Evolutionary conservation across 2,888 invertebrate species (phyloP).

Genomic region (Drosophila ustulata): DNA sequence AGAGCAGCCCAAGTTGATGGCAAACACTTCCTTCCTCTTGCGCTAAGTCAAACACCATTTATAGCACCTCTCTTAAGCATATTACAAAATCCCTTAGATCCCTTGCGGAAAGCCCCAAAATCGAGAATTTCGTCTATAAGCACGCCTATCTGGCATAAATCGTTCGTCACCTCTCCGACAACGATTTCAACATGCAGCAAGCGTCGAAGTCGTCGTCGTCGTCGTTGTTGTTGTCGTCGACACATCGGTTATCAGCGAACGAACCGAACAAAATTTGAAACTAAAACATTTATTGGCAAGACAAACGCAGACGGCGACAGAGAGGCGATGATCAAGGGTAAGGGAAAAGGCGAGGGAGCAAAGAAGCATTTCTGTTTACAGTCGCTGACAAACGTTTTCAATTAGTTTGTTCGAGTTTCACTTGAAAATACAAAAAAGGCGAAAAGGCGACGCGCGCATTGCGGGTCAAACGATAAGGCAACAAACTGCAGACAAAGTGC

Average conservation of each 20-base stretch:
- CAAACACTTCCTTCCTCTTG: conserved; percentile 6
- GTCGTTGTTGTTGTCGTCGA: conserved; percentile 25
- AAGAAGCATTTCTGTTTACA: conserved; percentile 62
- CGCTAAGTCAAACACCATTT: conserved; percentile 24
- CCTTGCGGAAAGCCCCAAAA: conserved; percentile 14
- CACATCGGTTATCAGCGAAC: conserved; percentile 53
- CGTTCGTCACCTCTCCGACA: conserved; percentile 60
- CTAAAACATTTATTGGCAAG: conserved; percentile 57
- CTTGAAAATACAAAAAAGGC: conserved; percentile 31
- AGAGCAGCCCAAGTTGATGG: not conserved
- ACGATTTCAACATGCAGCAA: conserved; percentile 36
- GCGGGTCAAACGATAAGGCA: conserved; percentile 71
- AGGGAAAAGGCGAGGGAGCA: not conserved
- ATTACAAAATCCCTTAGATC: conserved; percentile 44
- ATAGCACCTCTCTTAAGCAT: not conserved
- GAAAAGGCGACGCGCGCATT: conserved; percentile 48
- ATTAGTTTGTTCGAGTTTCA: conserved; percentile 62
- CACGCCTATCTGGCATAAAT: conserved; percentile 60
- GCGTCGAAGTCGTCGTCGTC: conserved; percentile 6
- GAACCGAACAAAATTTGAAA: conserved; percentile 32
- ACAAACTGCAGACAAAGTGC: conserved; percentile 64
- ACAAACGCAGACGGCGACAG: conserved; percentile 9
- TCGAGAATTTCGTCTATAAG: conserved; percentile 27
- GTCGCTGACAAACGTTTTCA: conserved; percentile 78
- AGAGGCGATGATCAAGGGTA: not conserved